These are phyloP conservation scores for Aphis craccivora DNA, from an alignment of 1,140 invertebrate species.

Conservation along the genomic window DNA sequence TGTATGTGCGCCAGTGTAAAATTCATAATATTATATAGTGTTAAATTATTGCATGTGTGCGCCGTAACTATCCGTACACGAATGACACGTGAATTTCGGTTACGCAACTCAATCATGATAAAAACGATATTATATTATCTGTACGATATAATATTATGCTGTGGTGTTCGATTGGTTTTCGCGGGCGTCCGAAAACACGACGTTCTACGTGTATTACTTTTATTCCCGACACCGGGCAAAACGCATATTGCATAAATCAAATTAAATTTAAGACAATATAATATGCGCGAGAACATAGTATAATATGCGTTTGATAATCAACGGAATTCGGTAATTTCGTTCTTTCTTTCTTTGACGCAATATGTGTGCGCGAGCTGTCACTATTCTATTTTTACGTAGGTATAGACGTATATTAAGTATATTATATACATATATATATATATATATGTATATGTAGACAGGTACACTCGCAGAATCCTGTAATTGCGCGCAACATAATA, in stretches of 20 bases:
- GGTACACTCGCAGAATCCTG: not conserved
- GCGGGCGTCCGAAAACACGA: constrained; percentile 15
- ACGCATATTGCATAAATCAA: constrained; percentile 19
- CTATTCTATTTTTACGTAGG: not conserved
- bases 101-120: constrained; percentile 12
- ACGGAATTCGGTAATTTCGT: not conserved
- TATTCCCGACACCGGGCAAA: not conserved
- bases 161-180: not conserved
- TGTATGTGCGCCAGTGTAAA: not conserved
- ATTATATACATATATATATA: too few relatives aligned
- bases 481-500: not conserved
- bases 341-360: constrained; percentile 14
- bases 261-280: constrained; percentile 20
- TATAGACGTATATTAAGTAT: too few relatives aligned
- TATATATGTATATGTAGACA: not conserved
- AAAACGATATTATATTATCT: not conserved
- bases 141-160: not conserved
- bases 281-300: not conserved
- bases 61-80: not conserved
- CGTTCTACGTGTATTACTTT: not conserved
- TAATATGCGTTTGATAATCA: not conserved
- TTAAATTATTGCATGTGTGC: not conserved
- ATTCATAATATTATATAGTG: not conserved
- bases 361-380: not conserved
- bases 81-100: constrained; percentile 42